Base-by-base conservation (phyloP, 2,888 invertebrate species). In the Eupithecia inturbata region DNA sequence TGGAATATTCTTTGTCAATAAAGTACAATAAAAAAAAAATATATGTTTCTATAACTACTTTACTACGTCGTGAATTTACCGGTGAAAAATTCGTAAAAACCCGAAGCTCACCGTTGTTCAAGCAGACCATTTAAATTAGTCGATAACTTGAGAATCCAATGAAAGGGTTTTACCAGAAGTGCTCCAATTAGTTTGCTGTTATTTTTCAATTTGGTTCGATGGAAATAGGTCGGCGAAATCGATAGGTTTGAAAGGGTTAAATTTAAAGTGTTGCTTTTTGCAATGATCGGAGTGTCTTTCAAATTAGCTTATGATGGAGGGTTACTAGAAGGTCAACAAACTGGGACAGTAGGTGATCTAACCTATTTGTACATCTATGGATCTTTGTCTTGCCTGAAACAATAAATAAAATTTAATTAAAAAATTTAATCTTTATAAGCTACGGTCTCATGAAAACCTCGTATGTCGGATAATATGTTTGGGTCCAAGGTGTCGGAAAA, bases 181-280 rank as follows among this genome's bases (percentile, higher is more conserved):
- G 87, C 83, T 89, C 92, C 94, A 94, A 94, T 94, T 94, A 94
- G 92, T 89, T 92, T 89, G 91, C 91, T 93, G 94, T 93, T 93
- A 94, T 94, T 94, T 93, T 94, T 94, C 88, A 87, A 92, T 93
- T 93, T 82, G 89, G 83, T 82, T 87, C 85, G 86, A 80, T 86
- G 84, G 84, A 92, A 92, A 84, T 90, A 86, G 92, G 91, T 90
- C 90, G 88, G 81, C 83, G 82, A 84, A 89, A 88, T 85, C 84
- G 86, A 89, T 68, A 68, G 33, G 22, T 67, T 68, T n/a, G 22
- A 22, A n/a, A 19, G 66, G 31, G 33, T 64, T 26, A 68, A 64
- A 66, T 76, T 71, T 62, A 53, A 63, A 71, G 70, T 73, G 76
- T 76, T 73, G 39, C 71, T 76, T 73, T 75, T 68, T 36, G 57